Conservation (phyloP, 1,140 invertebrate genomes). For the Aricia agestis region DNA sequence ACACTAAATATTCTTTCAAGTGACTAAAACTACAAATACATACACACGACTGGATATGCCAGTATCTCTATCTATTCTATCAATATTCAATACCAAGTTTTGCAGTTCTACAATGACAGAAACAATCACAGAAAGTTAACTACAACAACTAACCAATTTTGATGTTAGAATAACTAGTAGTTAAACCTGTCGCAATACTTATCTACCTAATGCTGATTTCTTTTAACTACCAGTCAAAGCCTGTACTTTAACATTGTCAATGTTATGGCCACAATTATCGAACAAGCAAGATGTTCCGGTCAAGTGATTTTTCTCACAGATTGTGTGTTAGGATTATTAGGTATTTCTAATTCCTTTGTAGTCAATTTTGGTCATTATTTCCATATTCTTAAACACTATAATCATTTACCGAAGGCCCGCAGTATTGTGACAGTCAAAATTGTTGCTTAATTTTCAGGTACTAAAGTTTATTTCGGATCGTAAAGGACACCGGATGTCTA, state of each 20-base stretch:
- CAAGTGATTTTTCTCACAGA: slow-evolving; percentile 56
- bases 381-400: neutral
- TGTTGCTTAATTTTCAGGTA: slow-evolving; percentile 15
- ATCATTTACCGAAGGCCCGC: neutral
- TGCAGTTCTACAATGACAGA: too few species aligned
- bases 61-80: too few species aligned
- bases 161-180: neutral
- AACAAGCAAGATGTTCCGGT: slow-evolving; percentile 33
- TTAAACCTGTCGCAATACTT: neutral
- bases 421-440: neutral
- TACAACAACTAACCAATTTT: neutral
- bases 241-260: slow-evolving; percentile 6
- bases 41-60: too few species aligned
- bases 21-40: too few species aligned
- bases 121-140: too few species aligned
- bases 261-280: slow-evolving; percentile 1
- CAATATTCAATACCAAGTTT: too few species aligned
- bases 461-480: slow-evolving; percentile 28
- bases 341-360: neutral
- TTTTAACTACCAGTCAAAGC: neutral
- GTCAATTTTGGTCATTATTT: slow-evolving; percentile 32
- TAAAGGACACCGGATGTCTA: slow-evolving; percentile 63
- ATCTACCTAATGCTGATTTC: neutral
- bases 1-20: too few species aligned
- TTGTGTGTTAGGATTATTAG: slow-evolving; percentile 23